Base-by-base conservation (phyloP, 2,113 vertebrate genomes). In the Hiodon tergisus region DNA sequence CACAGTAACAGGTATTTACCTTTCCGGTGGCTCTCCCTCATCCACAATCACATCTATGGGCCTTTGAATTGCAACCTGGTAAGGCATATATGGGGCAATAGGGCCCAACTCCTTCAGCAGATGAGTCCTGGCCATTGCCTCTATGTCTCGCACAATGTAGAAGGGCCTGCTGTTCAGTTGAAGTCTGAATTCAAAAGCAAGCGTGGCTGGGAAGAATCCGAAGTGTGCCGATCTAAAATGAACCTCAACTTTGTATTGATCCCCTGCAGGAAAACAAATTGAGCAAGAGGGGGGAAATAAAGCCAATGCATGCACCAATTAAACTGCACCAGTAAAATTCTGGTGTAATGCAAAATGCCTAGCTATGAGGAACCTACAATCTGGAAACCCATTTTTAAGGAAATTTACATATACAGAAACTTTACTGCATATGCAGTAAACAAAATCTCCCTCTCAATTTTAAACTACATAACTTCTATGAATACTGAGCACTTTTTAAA, bases 171-270 rank as follows among this genome's bases (percentile, higher is more conserved):
- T 66, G 71, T 81, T 31, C 57, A 69, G 4, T 4, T 72, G 79
- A 2, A 87, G 89, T 74, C 78, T 85, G 86, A 96, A 95, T 82
- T 94, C 83, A 2, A 95, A 94, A 79, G 88, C 76, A 82, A 98
- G 51, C 0, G 87, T 83, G 52, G 88, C 77, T 0, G 80, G 86
- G 82, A 93, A 97, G 85, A 81, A 91, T 3, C 95, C 96, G 0
- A 90, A 87, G 61, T 88, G 83, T n/a, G 54, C 17, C 46, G 91
- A 80, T 17, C 70, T 75, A 78, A 92, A 95, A 4, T 55, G 79
- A 63, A 91, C 89, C 9, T 82, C 74, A 17, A 98, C 81, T 5
- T 89, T 81, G 73, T 93, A 91, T 10, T 14, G 75, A 61, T 81
- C 83, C 0, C 87, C 96, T 97, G 85, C 1, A 5, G 46, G 57